Base-by-base conservation (phyloP, 2,888 invertebrate genomes). In the Harmothoe impar region DNA sequence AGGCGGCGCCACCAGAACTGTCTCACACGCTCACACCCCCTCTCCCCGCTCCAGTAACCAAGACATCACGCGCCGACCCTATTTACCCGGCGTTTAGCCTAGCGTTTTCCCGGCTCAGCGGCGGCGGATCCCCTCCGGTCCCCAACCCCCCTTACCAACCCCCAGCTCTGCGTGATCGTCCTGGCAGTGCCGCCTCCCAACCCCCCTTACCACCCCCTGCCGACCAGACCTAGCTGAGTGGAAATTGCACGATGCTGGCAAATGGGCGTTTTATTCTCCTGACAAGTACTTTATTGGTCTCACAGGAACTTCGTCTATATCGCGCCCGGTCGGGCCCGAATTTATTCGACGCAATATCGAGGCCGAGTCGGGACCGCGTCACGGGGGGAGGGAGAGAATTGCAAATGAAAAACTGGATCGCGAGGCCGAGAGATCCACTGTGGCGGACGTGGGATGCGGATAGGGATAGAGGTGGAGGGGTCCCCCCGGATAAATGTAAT, bases 201-300 rank as follows among this genome's bases (percentile, higher is more conserved):
- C 81, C 35, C 43, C 3, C 5, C 43, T 23, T 35, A 20, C 81
- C 81, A 25, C 29, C 77, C 77, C 77, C 68, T 29, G 1, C 77
- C 77, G 0, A 25, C 77, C 77, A 10, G n/a, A 31, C 77, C 77
- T 10, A 43, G 3, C 43, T 43, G 43, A 43, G 43, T 81, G 81
- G 81, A 86, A 86, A 86, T 86, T 86, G 86, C 86, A 29, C 52
- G 86, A 10, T n/a, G 10, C 86, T 86, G 86, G 86, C 86, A 86
- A 86, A 86, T 86, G 86, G 86, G 86, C 12, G 86, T 86, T 86
- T 86, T 86, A 86, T 86, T 54, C 86, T 51, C 20, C 29, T 29
- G 86, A 52, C 86, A 86, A 86, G 52, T 86, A 54, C 86, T 86
- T 86, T 86, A 86, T 86, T 86, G 86, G 86, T 54, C 86, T 52